A percentile compares a stretch with the other conserved stretches of the same genome.
Conservation (phyloP, 2,113 vertebrate genomes). For the Sclerurus mexicanus region DNA sequence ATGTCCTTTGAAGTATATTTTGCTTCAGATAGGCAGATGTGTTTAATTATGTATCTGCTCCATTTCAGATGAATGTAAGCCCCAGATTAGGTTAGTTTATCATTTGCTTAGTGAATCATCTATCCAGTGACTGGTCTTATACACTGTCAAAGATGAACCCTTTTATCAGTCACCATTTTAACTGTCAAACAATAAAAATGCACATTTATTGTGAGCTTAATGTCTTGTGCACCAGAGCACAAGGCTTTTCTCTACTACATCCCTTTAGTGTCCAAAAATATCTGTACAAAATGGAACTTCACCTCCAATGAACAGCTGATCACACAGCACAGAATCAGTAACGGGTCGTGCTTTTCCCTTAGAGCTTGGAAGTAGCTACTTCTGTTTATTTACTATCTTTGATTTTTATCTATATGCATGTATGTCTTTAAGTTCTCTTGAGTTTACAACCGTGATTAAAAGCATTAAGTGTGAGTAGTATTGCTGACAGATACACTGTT, state of each 20-base stretch:
- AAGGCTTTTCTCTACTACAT: neutral
- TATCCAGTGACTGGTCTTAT: neutral
- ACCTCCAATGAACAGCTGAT: neutral
- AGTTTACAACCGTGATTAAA: neutral
- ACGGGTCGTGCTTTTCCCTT: neutral
- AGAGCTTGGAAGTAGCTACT: neutral
- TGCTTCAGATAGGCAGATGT: neutral
- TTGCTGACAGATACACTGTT: neutral
- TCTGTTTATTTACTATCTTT: neutral
- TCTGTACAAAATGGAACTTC: neutral
- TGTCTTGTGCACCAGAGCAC: neutral
- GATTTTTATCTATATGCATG: neutral
- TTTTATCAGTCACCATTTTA: neutral
- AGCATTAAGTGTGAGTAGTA: neutral
- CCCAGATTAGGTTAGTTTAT: neutral
- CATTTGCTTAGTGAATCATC: neutral
- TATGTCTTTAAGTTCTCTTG: neutral
- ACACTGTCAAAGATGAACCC: neutral
- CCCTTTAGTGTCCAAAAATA: neutral
- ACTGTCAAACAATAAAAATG: neutral
- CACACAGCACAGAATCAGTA: neutral
- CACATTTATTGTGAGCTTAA: neutral
- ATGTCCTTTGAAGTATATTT: conserved; percentile 12
- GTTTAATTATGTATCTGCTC: neutral
- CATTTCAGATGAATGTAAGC: neutral